Percentiles rank a stretch among this genome's conserved stretches.
Conservation (phyloP, 2,888 invertebrate genomes). For the Sisyra terminalis region DNA sequence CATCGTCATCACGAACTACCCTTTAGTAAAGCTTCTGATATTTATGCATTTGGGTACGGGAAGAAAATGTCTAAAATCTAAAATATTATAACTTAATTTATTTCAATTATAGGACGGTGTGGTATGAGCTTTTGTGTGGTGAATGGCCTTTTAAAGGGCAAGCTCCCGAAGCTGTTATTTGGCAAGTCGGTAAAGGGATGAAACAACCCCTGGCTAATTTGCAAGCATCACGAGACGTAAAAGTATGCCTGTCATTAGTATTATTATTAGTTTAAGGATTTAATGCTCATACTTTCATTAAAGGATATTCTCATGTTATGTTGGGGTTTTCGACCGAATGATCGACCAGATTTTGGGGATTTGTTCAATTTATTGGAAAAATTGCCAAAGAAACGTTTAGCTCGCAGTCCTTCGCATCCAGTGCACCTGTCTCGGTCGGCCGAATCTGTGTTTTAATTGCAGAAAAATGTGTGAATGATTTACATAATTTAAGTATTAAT, state of each 20-base stretch:
- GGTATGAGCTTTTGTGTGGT: constrained; percentile 93
- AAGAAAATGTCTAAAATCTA: background rate
- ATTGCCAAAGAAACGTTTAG: constrained; percentile 87
- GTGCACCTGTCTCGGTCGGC: constrained; percentile 91
- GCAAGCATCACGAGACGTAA: constrained; percentile 89
- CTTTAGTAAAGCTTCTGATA: constrained; percentile 84
- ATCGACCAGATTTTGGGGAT: constrained; percentile 84
- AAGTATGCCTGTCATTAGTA: too few species aligned
- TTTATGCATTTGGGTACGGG: constrained; percentile 93
- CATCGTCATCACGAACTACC: constrained; percentile 75
- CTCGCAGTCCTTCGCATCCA: constrained; percentile 95
- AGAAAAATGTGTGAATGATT: constrained; percentile 3
- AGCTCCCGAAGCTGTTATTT: constrained; percentile 89
- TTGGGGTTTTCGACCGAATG: constrained; percentile 76
- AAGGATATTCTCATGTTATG: constrained; percentile 93
- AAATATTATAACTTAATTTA: too few species aligned
- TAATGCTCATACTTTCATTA: too few species aligned
- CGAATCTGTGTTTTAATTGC: constrained; percentile 73
- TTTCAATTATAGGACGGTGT: constrained; percentile 72
- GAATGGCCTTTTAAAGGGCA: constrained; percentile 93
- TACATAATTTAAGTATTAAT: too few species aligned
- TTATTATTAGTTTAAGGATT: too few species aligned
- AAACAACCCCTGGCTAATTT: constrained; percentile 90
- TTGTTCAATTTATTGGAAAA: constrained; percentile 68
- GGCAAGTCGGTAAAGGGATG: constrained; percentile 94